Conservation (phyloP, 1,140 invertebrate genomes). For the Phenacoccus solenopsis region DNA sequence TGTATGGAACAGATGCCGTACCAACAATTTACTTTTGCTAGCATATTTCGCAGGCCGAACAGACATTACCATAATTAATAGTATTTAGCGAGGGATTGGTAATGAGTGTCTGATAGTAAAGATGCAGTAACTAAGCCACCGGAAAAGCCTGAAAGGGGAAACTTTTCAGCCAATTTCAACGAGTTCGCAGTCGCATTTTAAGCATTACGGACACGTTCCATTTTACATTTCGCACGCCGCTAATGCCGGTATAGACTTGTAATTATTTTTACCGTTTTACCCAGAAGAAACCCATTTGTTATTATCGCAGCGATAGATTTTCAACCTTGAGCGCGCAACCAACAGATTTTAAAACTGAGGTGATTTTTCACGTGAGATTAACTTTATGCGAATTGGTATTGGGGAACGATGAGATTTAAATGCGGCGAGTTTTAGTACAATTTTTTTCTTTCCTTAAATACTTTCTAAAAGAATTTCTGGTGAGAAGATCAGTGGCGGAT, state of each 20-base stretch:
- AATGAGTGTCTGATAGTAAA: slow-evolving; percentile 7
- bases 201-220: slow-evolving; percentile 11
- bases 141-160: background rate
- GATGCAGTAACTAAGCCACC: background rate
- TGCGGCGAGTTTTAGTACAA: no score
- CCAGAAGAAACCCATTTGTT: background rate
- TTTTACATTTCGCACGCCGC: background rate
- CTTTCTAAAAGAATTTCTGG: no score
- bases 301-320: no score
- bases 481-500: no score
- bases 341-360: no score
- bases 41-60: slow-evolving; percentile 7
- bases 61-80: slow-evolving; percentile 18
- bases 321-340: no score
- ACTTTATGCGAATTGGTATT: no score
- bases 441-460: no score
- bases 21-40: slow-evolving; percentile 10
- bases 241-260: background rate
- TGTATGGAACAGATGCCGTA: slow-evolving; percentile 10
- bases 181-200: slow-evolving; percentile 10
- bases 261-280: slow-evolving; percentile 12
- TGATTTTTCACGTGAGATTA: no score
- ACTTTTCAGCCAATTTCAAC: background rate
- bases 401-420: no score
- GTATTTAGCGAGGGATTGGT: slow-evolving; percentile 8